Base-by-base conservation (phyloP, 37 sponge, comb jelly and placozoan genomes). In the Lycopodina hypogea region DNA sequence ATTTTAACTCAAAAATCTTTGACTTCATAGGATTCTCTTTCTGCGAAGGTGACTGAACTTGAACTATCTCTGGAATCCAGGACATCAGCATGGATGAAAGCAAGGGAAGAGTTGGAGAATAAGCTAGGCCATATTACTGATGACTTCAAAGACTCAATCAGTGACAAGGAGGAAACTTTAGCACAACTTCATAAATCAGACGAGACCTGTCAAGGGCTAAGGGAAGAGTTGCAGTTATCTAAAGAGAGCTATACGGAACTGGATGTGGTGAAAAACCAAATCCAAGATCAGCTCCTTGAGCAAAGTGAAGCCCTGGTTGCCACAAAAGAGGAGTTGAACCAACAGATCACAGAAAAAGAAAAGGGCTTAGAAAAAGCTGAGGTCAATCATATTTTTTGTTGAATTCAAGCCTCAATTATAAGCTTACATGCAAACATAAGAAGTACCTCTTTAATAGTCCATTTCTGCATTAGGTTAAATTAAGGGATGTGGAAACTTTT, bases 291-390 rank as follows among this genome's bases (percentile, higher is more conserved):
- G 32, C 28, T 77, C 33, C 21, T 24, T 12, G 34, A 38, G 17
- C 64, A 63, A 1, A 21, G 40, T 28, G 77, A 6, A 29, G 30
- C 37, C 22, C 21, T 42, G 24, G 50, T 33, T 51, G 58, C 21
- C 32, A 70, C 26, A n/a, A 70, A 17, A 4, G 48, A 29, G 53
- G 64, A 77, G 30, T 14, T 65, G 33, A 65, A 65, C 3, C 32
- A 33, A 34, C 66, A 65, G 45, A 77, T 61, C 40, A 64, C 19
- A 64, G 77, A 63, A 59, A 63, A 63, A 63, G 64, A 63, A 35
- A 59, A 42, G 12, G 50, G 29, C 48, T 32, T 63, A 35, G 48
- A 23, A 14, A 48, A 26, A 48, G 77, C 65, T 26, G 48, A 63
- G 77, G 51, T 63, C 39, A 15, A 42, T 58, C 3, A 51, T 17